phyloP scores from a whole-genome alignment of 64 coral and sea anemone species.

The Porites lutea region DNA sequence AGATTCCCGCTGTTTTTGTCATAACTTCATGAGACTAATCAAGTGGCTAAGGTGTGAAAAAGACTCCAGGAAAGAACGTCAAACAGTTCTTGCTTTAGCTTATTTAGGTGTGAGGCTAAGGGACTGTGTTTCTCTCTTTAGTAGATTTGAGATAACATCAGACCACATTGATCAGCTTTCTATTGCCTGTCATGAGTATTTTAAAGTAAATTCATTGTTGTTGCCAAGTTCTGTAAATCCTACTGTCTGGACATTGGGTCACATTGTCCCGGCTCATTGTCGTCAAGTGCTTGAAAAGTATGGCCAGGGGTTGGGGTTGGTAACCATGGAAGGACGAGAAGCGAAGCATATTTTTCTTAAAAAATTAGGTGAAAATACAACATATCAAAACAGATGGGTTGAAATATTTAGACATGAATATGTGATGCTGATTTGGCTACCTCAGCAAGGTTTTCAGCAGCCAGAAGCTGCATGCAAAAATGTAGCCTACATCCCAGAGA shows the following conservation, averaged over 20 bases:
- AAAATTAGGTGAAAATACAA: slow-evolving; percentile 46
- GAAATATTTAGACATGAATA: slow-evolving; percentile 44
- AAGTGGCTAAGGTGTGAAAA: slow-evolving; percentile 43
- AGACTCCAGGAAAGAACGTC: slow-evolving; percentile 23
- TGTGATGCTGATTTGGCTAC: slow-evolving; percentile 19
- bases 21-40: slow-evolving; percentile 55
- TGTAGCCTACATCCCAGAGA: slow-evolving; percentile 17
- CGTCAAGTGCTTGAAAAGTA: slow-evolving; percentile 54
- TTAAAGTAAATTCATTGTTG: slow-evolving; percentile 56
- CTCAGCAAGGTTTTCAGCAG: slow-evolving; percentile 1
- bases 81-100: slow-evolving; percentile 42
- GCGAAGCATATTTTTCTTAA: slow-evolving; percentile 65
- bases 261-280: slow-evolving; percentile 63
- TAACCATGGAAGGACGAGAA: slow-evolving; percentile 54
- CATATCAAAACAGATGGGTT: slow-evolving; percentile 12
- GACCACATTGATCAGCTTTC: slow-evolving; percentile 27
- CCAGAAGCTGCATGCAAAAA: background rate
- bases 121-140: slow-evolving; percentile 65
- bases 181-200: slow-evolving; percentile 35
- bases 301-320: slow-evolving; percentile 47
- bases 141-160: slow-evolving; percentile 48
- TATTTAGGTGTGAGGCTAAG: slow-evolving; percentile 64
- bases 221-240: slow-evolving; percentile 54
- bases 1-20: slow-evolving; percentile 32
- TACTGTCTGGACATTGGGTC: slow-evolving; percentile 74